Evolutionary conservation across 2,113 vertebrate species (phyloP).

Genomic region (Hepsetus odoe): DNA sequence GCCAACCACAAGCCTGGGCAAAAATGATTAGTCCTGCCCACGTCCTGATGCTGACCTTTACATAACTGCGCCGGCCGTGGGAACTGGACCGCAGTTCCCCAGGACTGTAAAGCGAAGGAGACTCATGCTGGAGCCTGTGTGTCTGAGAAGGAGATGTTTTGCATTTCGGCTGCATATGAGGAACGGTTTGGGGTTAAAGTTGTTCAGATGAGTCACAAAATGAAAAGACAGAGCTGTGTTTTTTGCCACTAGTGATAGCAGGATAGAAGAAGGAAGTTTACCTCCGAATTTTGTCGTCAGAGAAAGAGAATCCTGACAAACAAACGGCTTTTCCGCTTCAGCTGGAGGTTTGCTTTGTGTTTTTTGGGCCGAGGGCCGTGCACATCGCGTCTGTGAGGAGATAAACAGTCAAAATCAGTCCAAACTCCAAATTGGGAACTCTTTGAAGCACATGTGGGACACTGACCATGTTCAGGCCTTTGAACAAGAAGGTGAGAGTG

Average conservation of each 20-base stretch:
- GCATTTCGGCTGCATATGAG: not conserved
- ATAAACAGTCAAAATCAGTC: too few species aligned
- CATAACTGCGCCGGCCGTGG: conserved; percentile 75
- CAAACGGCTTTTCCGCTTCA: too few species aligned
- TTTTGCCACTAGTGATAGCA: not conserved
- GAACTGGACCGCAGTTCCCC: conserved; percentile 64
- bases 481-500: too few species aligned
- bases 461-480: too few species aligned
- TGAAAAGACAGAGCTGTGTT: not conserved
- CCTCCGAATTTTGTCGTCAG: too few species aligned
- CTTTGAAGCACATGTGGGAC: too few species aligned
- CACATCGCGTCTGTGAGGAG: too few species aligned
- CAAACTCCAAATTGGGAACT: too few species aligned
- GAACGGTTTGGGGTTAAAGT: not conserved
- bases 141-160: not conserved
- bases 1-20: conserved; percentile 44
- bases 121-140: not conserved
- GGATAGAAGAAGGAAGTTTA: not conserved
- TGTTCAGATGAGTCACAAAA: not conserved
- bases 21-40: conserved; percentile 61
- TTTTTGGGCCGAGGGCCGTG: too few species aligned
- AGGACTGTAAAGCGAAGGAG: conserved; percentile 8
- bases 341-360: too few species aligned
- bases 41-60: conserved; percentile 68
- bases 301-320: too few species aligned